phyloP scores from a whole-genome alignment of 2,113 vertebrate species.

The Entosphenus tridentatus region DNA sequence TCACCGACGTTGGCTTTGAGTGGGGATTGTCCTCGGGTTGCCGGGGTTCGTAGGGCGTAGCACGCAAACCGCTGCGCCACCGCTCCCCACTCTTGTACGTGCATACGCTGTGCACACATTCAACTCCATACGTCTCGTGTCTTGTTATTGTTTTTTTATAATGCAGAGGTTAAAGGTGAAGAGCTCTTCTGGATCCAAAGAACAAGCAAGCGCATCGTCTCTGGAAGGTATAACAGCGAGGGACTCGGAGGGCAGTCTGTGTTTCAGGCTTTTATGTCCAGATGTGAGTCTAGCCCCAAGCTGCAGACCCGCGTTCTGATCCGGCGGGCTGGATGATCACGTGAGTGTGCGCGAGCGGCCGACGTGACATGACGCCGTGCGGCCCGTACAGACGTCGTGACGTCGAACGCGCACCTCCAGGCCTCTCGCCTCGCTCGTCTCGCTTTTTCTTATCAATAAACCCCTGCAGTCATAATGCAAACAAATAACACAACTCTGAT shows the following conservation, averaged over 20 bases:
- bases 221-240: conserved; percentile 43
- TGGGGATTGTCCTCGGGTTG: background rate
- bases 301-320: background rate
- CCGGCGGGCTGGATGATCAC: background rate
- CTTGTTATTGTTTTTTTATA: background rate
- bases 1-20: background rate
- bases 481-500: too few relatives aligned
- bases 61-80: too few relatives aligned
- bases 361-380: too few relatives aligned
- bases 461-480: too few relatives aligned
- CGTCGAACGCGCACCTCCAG: too few relatives aligned
- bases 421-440: too few relatives aligned
- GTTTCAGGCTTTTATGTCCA: background rate
- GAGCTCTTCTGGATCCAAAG: conserved; percentile 65
- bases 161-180: conserved; percentile 71
- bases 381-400: too few relatives aligned
- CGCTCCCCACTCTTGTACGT: background rate
- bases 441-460: too few relatives aligned
- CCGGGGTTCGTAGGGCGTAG: background rate
- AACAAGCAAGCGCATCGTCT: conserved; percentile 60
- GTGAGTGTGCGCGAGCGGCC: too few relatives aligned
- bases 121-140: too few relatives aligned
- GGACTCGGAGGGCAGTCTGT: conserved; percentile 13
- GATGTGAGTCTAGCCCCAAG: background rate
- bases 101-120: background rate